Base-by-base conservation (phyloP, 2,113 vertebrate genomes). In the Ondatra zibethicus region DNA sequence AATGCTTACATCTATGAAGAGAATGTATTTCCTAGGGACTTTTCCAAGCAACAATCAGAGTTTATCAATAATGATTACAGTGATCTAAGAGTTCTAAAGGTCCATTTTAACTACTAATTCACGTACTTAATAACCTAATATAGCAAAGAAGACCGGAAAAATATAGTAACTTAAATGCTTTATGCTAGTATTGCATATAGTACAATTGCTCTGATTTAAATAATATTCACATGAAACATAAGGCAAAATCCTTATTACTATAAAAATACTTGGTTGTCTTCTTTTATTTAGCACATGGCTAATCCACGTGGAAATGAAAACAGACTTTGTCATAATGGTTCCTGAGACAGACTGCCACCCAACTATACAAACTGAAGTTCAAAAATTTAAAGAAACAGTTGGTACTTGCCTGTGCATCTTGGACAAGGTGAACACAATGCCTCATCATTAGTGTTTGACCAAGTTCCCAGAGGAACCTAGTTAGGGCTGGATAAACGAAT, bases 21-120 rank as follows among this genome's bases (percentile, higher is more conserved):
- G 36, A 92, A 92, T 63, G 70, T 47, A 77, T 91, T 96, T 89
- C 39, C 73, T 87, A 82, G 78, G 33, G 17, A 33, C n/a, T 27
- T 81, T 93, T 94, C 77, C 61, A 96, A 93, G 86, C 73, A 70
- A 93, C 45, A 95, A 92, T 87, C n/a, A 91, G 27, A 91, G 17
- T 42, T 66, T 61, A 88, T 1, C 36, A 91, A 77, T 88, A 92
- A 58, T 68, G 75, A 85, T 86, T 93, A 92, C 2, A 65, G 39
- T 90, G 72, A 84, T 7, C 82, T 39, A 91, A 82, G 50, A 12
- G 58, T n/a, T 4, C 47, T 90, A 72, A 36, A 66, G 90, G 58
- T 90, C 10, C 9, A 61, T 88, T 89, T 92, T 89, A 87, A 82
- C 65, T 7, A 85, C 5, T 42, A 58, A 7, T 70, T 3, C n/a